A percentile compares a stretch with the other conserved stretches of the same genome.
These are phyloP conservation scores for Phylloscopus trochiloides DNA, from an alignment of 2,113 vertebrate genomes.

Conservation along the genomic window DNA sequence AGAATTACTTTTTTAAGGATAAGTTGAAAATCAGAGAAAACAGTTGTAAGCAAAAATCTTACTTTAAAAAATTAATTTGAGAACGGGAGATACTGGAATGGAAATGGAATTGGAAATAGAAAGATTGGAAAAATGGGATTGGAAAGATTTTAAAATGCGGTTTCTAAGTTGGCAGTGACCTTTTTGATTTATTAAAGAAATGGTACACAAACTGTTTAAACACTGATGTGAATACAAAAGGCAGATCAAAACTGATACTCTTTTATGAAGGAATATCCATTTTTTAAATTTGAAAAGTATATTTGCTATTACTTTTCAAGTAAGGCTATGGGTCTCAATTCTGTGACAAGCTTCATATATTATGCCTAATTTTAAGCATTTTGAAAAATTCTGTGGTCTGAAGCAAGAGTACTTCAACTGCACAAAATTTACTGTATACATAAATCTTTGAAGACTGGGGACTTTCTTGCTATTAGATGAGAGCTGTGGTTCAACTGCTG, in stretches of 20 bases:
- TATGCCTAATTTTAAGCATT: not conserved
- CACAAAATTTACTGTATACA: not conserved
- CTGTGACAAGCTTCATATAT: not conserved
- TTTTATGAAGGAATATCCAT: not conserved
- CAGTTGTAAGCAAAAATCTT: not conserved
- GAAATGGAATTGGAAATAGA: not conserved
- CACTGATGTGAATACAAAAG: not conserved
- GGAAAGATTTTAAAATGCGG: not conserved
- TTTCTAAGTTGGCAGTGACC: not conserved
- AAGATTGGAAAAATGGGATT: not conserved
- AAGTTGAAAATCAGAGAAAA: not conserved
- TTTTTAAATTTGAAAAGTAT: not conserved
- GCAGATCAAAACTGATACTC: not conserved
- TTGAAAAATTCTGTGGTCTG: not conserved
- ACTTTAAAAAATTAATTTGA: not conserved
- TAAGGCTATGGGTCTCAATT: not conserved
- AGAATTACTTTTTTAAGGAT: not conserved
- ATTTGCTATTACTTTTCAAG: not conserved
- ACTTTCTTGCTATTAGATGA: not conserved
- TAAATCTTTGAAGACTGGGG: not conserved
- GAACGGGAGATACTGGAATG: not conserved
- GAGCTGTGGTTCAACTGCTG: not conserved
- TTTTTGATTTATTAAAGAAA: not conserved
- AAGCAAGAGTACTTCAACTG: not conserved
- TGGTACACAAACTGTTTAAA: not conserved